phyloP scores from a whole-genome alignment of 2,113 vertebrate species.

The Xyrauchen texanus region DNA sequence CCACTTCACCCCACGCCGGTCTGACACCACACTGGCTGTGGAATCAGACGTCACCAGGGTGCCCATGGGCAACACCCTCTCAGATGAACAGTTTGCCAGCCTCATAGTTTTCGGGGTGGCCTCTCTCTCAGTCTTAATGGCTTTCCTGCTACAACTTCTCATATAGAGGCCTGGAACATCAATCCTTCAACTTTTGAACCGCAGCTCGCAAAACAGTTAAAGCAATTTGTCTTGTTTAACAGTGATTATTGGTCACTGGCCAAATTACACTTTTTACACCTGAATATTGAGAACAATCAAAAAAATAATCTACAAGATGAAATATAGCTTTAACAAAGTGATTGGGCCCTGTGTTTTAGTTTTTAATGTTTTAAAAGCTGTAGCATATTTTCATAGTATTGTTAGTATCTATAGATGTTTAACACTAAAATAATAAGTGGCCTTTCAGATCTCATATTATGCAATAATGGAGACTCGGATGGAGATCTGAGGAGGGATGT shows the following conservation, averaged over 20 bases:
- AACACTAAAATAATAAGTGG: constrained; percentile 27
- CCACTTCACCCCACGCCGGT: constrained; percentile 82
- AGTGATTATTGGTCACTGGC: constrained; percentile 23
- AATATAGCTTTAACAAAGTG: constrained; percentile 49
- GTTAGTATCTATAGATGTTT: constrained; percentile 2
- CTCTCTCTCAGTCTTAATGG: constrained; percentile 89
- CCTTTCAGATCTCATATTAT: constrained; percentile 5
- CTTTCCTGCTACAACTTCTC: constrained; percentile 97
- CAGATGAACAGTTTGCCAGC: constrained; percentile 93
- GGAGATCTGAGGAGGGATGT: no score
- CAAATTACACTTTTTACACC: constrained; percentile 22
- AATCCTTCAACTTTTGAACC: constrained; percentile 45
- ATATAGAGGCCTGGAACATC: constrained; percentile 86
- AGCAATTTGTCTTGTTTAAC: constrained; percentile 45
- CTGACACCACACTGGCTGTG: constrained; percentile 73
- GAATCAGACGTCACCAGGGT: constrained; percentile 68
- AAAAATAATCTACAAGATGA: constrained; percentile 24
- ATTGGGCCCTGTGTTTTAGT: not conserved
- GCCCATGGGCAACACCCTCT: constrained; percentile 75
- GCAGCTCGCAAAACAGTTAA: constrained; percentile 33
- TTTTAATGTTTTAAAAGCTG: constrained; percentile 5
- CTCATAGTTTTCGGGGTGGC: constrained; percentile 91
- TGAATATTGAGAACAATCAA: constrained; percentile 16
- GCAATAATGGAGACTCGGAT: not conserved
- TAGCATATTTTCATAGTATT: not conserved